Evolutionary conservation across 2,797 vertebrate genomes (phyloP).

Genomic region (Hypotaenidia philippensis): DNA sequence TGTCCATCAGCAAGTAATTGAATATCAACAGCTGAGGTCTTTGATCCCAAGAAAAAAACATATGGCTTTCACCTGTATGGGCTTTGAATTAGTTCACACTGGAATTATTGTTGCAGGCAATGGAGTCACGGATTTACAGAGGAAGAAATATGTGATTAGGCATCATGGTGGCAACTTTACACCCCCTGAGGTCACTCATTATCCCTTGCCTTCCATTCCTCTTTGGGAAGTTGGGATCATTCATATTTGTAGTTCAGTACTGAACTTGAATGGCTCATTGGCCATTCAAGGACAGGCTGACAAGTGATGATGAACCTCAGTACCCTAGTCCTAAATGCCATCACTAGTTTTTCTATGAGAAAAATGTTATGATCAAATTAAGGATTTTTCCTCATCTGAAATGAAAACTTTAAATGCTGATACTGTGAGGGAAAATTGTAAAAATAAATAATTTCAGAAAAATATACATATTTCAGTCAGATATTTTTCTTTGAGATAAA

Average conservation of each 20-base stretch:
- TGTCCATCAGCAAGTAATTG: background rate
- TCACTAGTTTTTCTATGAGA: background rate
- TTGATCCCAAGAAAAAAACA: background rate
- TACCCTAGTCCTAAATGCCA: background rate
- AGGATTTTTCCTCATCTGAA: background rate
- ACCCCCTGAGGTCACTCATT: background rate
- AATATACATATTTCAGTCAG: accelerated
- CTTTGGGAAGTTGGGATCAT: background rate
- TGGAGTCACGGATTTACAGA: background rate
- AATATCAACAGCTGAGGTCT: background rate
- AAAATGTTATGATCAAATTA: background rate
- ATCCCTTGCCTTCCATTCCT: background rate
- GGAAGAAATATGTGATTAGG: background rate
- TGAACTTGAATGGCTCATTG: background rate
- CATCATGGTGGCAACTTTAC: background rate
- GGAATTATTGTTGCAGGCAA: background rate
- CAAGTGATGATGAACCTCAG: background rate
- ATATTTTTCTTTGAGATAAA: background rate
- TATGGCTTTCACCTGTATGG: accelerated
- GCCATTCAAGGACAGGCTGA: background rate
- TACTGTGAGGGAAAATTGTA: background rate
- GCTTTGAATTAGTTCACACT: background rate
- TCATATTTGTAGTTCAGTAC: background rate
- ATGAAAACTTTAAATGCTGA: background rate
- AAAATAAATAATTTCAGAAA: background rate